Evolutionary conservation across 2,888 invertebrate genomes (phyloP), one percentile per base, ranked within the genome.

Genomic region (Erebia aethiops): DNA sequence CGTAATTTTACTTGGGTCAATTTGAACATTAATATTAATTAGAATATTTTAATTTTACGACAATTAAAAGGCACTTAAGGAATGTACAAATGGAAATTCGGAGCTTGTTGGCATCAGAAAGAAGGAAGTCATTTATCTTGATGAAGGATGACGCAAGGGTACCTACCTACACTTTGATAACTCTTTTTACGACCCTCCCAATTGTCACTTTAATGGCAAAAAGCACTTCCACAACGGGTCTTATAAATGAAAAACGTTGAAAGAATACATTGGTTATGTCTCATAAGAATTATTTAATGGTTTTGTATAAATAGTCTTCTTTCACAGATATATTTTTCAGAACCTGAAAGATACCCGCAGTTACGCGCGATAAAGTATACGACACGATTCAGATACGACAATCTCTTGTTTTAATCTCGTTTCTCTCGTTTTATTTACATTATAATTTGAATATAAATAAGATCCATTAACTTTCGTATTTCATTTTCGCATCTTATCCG

Each of bases 401-500:
- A 68, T 11, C 52, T 60, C 64, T 5, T 56, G 60, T 71, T 71
- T 71, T 69, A 57, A 35, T 35, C 35, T 35, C 35, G 35, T 69
- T 61, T 65, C 68, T 52, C 18, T 71, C n/a, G 21, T 21, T 1
- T n/a, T 69, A 51, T 51, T 35, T 35, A 57, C 14, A 58, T 18
- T 13, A 58, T 61, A 61, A 66, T 61, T 70, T 66, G 60, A 66
- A 70, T 69, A 69, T 51, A 62, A 66, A 61, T 61, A 70, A 61
- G 54, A 65, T 70, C 70, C 70, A 70, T 66, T 70, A 70, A 66
- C 60, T 69, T 64, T 64, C 63, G 69, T 51, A 58, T 69, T 64
- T 58, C 69, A 63, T 58, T 69, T 69, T 64, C 64, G 18, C 56
- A 58, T 64, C 69, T 69, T 69, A 69, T 69, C 64, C 64, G 41